Conservation (phyloP, 1,140 invertebrate species). For the Brachionus rubens region DNA sequence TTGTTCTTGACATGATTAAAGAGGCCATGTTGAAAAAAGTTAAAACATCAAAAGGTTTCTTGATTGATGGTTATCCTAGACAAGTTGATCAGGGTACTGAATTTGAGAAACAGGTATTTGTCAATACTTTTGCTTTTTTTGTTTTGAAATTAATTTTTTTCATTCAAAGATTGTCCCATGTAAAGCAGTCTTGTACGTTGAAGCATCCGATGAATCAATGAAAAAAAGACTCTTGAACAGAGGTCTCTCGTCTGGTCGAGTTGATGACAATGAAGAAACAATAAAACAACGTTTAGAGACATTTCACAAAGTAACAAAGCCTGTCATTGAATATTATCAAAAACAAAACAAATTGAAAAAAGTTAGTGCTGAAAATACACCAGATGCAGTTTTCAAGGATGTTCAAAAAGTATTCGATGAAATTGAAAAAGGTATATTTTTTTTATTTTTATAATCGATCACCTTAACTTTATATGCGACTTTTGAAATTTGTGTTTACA, state of each 20-base stretch:
- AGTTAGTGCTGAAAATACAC: constrained; percentile 17
- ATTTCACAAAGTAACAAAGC: constrained; percentile 83
- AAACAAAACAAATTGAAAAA: constrained; percentile 65
- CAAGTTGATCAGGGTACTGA: constrained; percentile 77
- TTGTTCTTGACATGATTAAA: constrained; percentile 56
- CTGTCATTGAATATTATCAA: constrained; percentile 82
- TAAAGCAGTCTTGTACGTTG: constrained; percentile 57
- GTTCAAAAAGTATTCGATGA: constrained; percentile 21
- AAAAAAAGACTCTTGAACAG: constrained; percentile 77
- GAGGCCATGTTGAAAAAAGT: constrained; percentile 57
- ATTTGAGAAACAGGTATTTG: constrained; percentile 70
- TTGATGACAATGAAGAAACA: constrained; percentile 93
- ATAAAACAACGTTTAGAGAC: constrained; percentile 88
- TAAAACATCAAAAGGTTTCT: constrained; percentile 66
- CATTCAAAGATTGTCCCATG: constrained; percentile 64
- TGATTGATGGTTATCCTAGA: constrained; percentile 84
- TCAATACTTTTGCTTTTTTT: neutral
- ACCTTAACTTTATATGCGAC: too few species aligned
- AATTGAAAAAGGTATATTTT: constrained; percentile 11
- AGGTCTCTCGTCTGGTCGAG: constrained; percentile 81
- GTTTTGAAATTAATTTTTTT: neutral
- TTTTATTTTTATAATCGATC: neutral
- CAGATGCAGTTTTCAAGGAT: constrained; percentile 41
- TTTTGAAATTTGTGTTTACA: too few species aligned
- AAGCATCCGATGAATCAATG: constrained; percentile 80